phyloP scores from a whole-genome alignment of 2,797 vertebrate species.

The Streptopelia turtur region DNA sequence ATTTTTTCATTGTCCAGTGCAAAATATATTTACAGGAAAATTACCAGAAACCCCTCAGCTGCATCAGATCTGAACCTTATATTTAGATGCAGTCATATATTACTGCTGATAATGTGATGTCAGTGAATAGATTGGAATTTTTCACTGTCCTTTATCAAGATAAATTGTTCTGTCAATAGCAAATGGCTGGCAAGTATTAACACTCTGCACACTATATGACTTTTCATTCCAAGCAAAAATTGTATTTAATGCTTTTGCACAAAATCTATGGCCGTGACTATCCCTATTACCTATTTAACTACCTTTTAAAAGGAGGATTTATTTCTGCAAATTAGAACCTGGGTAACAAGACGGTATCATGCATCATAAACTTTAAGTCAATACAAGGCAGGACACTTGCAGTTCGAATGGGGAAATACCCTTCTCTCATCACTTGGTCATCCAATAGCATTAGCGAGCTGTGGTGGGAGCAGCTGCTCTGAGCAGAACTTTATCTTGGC shows the following conservation, averaged over 20 bases:
- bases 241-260: conserved; percentile 90
- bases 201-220: conserved; percentile 84
- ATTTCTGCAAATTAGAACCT: conserved; percentile 91
- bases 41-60: conserved; percentile 77
- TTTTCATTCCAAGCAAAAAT: conserved; percentile 88
- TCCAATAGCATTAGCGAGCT: conserved; percentile 73
- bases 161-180: conserved; percentile 94
- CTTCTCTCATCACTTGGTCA: conserved; percentile 75
- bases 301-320: conserved; percentile 94
- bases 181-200: conserved; percentile 88
- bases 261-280: conserved; percentile 87
- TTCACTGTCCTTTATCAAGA: conserved; percentile 97
- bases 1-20: conserved; percentile 79
- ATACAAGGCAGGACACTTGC: conserved; percentile 85
- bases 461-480: conserved; percentile 83
- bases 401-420: conserved; percentile 80
- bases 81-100: conserved; percentile 93
- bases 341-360: conserved; percentile 90
- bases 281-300: conserved; percentile 95
- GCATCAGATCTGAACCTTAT: conserved; percentile 82
- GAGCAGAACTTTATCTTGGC: conserved; percentile 87
- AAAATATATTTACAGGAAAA: conserved; percentile 83
- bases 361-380: conserved; percentile 97
- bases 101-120: conserved; percentile 92
- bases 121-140: conserved; percentile 93